A percentile compares a stretch with the other conserved stretches of the same genome.
phyloP scores from a whole-genome alignment of 2,888 invertebrate genomes.

The Argyresthia goedartella region DNA sequence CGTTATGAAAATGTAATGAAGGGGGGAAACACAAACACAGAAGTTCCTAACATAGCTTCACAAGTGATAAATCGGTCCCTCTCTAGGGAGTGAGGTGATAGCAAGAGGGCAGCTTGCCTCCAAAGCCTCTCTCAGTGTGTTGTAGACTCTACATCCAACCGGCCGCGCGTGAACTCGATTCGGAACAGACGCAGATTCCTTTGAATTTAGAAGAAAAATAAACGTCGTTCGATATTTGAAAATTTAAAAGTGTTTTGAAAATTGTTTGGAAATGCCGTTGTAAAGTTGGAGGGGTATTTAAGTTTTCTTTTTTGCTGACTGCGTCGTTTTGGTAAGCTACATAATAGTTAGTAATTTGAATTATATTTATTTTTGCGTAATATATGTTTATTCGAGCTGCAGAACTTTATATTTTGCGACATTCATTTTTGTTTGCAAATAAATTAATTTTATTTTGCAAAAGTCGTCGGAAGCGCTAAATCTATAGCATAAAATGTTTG shows the following conservation, averaged over 20 bases:
- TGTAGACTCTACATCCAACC: constrained; percentile 42
- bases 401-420: no score
- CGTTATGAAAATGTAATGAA: neutral
- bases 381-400: no score
- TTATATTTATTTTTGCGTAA: neutral
- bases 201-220: constrained; percentile 15
- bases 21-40: neutral
- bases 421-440: no score
- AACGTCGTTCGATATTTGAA: constrained; percentile 14
- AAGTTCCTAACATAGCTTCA: constrained; percentile 2
- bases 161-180: constrained; percentile 32
- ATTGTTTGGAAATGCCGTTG: constrained; percentile 23
- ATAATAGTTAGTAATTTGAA: neutral
- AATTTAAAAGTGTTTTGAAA: constrained; percentile 14
- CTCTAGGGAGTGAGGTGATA: constrained; percentile 58
- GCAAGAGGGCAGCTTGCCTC: constrained; percentile 36
- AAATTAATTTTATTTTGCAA: no score
- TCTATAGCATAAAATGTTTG: no score
- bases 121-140: constrained; percentile 49
- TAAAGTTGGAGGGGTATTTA: constrained; percentile 18
- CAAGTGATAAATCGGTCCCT: constrained; percentile 14
- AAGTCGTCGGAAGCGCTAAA: no score
- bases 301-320: constrained; percentile 22
- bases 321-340: constrained; percentile 28
- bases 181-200: constrained; percentile 17